Percentiles rank a stretch among this genome's conserved stretches.
phyloP scores from a whole-genome alignment of 2,797 vertebrate genomes.

The Lagorchestes hirsutus region DNA sequence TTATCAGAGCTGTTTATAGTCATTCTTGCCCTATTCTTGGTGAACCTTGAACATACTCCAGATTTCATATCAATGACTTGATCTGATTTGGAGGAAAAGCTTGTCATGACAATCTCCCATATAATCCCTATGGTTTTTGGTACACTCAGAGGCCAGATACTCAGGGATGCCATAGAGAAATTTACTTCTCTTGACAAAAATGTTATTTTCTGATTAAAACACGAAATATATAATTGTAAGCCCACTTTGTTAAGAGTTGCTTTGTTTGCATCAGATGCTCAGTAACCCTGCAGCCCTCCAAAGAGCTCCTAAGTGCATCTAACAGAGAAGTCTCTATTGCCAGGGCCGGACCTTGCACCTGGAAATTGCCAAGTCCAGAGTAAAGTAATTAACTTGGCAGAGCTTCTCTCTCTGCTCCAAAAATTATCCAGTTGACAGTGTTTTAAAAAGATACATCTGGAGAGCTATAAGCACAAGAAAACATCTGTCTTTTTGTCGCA shows the following conservation, averaged over 20 bases:
- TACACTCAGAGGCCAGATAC: constrained; percentile 73
- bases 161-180: constrained; percentile 58
- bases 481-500: constrained; percentile 81
- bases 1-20: not conserved
- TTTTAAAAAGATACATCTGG: constrained; percentile 78
- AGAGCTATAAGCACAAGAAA: constrained; percentile 70
- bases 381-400: constrained; percentile 70
- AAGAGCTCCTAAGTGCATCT: constrained; percentile 54
- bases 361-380: constrained; percentile 18
- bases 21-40: not conserved
- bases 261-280: constrained; percentile 17
- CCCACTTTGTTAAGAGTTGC: constrained; percentile 58
- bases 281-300: not conserved
- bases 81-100: constrained; percentile 67
- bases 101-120: constrained; percentile 73
- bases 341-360: constrained; percentile 42
- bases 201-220: constrained; percentile 8
- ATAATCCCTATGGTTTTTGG: constrained; percentile 77
- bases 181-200: constrained; percentile 78
- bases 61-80: constrained; percentile 72
- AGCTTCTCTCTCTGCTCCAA: constrained; percentile 64
- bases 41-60: constrained; percentile 40
- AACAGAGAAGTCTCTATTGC: constrained; percentile 18
- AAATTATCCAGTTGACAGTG: constrained; percentile 72
- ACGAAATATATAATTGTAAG: not conserved